Base-by-base conservation (phyloP, 2,888 invertebrate genomes). In the Spisula subtruncata region DNA sequence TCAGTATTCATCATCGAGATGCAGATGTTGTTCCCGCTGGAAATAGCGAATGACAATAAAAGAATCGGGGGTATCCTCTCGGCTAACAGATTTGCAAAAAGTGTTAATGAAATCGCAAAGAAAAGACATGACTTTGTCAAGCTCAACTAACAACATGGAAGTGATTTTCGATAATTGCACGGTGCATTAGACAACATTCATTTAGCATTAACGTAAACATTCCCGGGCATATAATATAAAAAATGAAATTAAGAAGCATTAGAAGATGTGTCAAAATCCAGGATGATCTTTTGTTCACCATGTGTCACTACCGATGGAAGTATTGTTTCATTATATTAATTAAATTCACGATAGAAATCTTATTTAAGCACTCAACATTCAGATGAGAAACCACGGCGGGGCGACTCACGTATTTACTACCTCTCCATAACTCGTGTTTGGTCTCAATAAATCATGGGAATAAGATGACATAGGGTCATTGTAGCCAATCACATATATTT, bases 291-390 rank as follows among this genome's bases (percentile, higher is more conserved):
- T 41, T 66, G 12, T n/a, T 51, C 25, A 25, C 25, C 25, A 66
- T 41, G 60, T 66, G 60, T 66, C 60, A 66, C 25, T n/a, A 66
- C n/a, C 60, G n/a, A 66, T 66, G n/a, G n/a, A 60, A 60, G 60
- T n/a, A 8, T 4, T 60, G 60, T 18, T 60, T n/a, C n/a, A 60
- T 60, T n/a, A 60, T n/a, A n/a, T n/a, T 60, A 20, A 60, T 60
- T 60, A 60, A 20, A n/a, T 60, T 60, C 60, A 60, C 60, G n/a
- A 20, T 20, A n/a, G 5, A n/a, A 60, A 60, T 60, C 60, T n/a
- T 60, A 60, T 60, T 60, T 20, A 18, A n/a, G n/a, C 60, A n/a
- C 6, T 20, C 20, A 20, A n/a, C n/a, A n/a, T 60, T 60, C 60
- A n/a, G 60, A 60, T 60, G 60, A 60, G n/a, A 60, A 60, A n/a